Evolutionary conservation across 2,113 vertebrate species (phyloP).

Genomic region (Melanerpes formicivorus): DNA sequence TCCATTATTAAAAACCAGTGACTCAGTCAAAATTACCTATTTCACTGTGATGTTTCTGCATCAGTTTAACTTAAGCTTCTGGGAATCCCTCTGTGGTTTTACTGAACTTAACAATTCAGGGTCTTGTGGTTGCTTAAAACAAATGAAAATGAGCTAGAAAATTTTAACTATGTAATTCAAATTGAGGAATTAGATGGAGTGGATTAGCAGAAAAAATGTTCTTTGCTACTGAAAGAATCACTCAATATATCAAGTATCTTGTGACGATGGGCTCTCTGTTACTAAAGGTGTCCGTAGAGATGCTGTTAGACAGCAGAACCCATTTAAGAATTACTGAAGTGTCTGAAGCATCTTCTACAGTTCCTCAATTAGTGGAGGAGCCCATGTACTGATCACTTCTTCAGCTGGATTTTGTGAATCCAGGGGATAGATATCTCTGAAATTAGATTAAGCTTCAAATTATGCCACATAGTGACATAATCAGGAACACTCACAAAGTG

Average conservation of each 20-base stretch:
- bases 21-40: neutral
- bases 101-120: neutral
- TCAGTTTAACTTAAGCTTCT: neutral
- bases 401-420: neutral
- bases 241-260: neutral
- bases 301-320: neutral
- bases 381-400: neutral
- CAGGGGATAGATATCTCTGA: neutral
- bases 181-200: neutral
- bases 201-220: neutral
- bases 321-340: neutral
- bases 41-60: neutral
- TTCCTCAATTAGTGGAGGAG: neutral
- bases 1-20: neutral
- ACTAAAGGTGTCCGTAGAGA: neutral
- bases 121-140: neutral
- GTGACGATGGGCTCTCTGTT: neutral
- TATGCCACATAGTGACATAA: neutral
- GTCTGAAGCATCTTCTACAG: neutral
- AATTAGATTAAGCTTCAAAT: neutral
- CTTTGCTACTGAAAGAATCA: neutral
- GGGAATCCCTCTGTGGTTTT: neutral
- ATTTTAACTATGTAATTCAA: neutral
- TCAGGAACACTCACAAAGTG: neutral
- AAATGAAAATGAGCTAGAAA: neutral